phyloP scores from a whole-genome alignment of 2,888 invertebrate genomes.

The Bombylius discolor region DNA sequence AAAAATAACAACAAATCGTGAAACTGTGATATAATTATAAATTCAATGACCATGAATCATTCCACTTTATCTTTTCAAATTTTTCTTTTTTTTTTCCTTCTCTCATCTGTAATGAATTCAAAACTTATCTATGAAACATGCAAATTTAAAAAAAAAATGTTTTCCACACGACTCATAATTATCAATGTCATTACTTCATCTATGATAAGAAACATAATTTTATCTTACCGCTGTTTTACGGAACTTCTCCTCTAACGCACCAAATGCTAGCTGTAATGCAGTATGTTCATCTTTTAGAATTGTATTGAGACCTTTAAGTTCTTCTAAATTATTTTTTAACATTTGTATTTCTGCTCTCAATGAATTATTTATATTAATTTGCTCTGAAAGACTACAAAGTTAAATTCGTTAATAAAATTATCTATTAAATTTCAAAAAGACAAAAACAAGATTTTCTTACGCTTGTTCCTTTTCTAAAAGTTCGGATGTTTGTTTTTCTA shows the following conservation, averaged over 20 bases:
- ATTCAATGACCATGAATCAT: too few species aligned
- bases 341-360: conserved; percentile 60
- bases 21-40: too few species aligned
- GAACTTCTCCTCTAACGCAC: conserved; percentile 78
- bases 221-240: conserved; percentile 58
- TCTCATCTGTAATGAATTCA: too few species aligned
- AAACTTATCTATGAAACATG: too few species aligned
- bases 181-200: too few species aligned
- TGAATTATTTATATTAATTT: conserved; percentile 49
- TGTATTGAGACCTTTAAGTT: conserved; percentile 73
- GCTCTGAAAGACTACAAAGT: conserved; percentile 51
- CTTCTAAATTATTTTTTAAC: conserved; percentile 56
- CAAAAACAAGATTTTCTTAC: neutral
- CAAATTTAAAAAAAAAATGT: too few species aligned
- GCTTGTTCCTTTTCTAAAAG: conserved; percentile 55
- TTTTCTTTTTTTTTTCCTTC: too few species aligned
- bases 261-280: conserved; percentile 82
- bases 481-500: conserved; percentile 74
- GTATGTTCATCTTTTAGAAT: conserved; percentile 88
- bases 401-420: neutral
- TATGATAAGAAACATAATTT: too few species aligned
- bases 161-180: too few species aligned
- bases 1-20: neutral
- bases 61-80: too few species aligned
- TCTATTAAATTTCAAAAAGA: neutral